Base-by-base conservation (phyloP, 2,797 vertebrate genomes). In the Gymnoscopelus braueri region DNA sequence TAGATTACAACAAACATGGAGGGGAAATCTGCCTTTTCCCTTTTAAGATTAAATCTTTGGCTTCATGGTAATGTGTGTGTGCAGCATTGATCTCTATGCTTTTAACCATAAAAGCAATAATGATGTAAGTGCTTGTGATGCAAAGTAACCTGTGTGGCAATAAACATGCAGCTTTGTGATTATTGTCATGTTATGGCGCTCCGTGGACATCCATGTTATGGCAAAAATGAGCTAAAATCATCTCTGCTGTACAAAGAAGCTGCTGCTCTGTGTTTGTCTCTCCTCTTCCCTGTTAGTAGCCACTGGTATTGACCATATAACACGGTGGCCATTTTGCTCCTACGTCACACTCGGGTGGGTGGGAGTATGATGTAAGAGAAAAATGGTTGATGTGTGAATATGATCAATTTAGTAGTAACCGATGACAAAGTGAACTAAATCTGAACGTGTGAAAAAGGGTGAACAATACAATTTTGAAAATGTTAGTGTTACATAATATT, bases 101-200 rank as follows among this genome's bases (percentile, higher is more conserved):
- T 92, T 83, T 84, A 83, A 89, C 89, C 91, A 91, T 92, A 7
- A 89, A 92, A 93, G 91, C 89, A 93, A 93, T 92, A 92, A 91
- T 51, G 79, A 90, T 92, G 89, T 81, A 84, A 88, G 81, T 87
- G 88, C 85, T 91, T 82, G 81, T 89, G 83, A 91, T 74, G 80
- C 89, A 88, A 90, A 82, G 84, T 89, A 74, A 91, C 83, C 85
- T 56, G 79, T 84, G 87, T 79, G 89, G 91, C 92, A 94, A 93
- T 93, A 94, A 92, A 74, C 76, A 82, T 54, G 65, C 83, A 81
- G 90, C 90, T 92, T 91, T 89, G 87, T 88, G 86, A 90, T 88
- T 59, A 75, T 74, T 61, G 80, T 87, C 74, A 81, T 85, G 87
- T 84, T 80, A 71, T 69, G 71, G 64, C 59, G 81, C 86, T 90